Percentiles rank a stretch among this genome's conserved stretches.
Evolutionary conservation across 2,113 vertebrate genomes (phyloP).

Genomic region (Aleadryas rufinucha): DNA sequence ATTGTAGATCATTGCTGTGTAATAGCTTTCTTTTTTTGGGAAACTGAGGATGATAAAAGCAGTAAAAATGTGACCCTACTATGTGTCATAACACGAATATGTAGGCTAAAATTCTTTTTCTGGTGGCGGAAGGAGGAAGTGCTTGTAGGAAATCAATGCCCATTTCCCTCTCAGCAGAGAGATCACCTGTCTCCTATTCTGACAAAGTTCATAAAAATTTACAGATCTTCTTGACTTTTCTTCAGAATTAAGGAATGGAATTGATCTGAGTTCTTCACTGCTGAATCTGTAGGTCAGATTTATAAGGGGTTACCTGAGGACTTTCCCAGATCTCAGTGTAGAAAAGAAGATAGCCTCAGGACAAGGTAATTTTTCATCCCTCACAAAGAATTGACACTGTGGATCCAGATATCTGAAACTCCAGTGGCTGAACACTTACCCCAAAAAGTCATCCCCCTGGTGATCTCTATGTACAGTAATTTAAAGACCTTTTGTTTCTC

Average conservation of each 20-base stretch:
- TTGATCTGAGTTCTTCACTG: background rate
- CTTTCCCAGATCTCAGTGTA: background rate
- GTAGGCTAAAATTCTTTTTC: background rate
- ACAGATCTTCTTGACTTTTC: background rate
- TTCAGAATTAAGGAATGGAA: background rate
- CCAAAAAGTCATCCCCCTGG: background rate
- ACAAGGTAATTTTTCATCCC: background rate
- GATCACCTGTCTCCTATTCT: background rate
- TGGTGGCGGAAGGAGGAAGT: background rate
- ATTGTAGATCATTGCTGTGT: background rate
- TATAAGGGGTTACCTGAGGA: background rate
- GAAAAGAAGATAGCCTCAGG: background rate
- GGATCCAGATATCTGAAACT: background rate
- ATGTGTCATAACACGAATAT: background rate
- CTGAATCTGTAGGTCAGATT: background rate
- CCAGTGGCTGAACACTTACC: background rate
- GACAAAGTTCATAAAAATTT: background rate
- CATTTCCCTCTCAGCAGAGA: background rate
- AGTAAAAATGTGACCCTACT: background rate
- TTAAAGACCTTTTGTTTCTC: background rate
- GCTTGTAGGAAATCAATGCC: background rate
- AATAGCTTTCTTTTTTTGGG: background rate
- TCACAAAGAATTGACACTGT: background rate
- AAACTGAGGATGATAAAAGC: background rate
- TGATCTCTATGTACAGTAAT: background rate